A percentile compares a stretch with the other conserved stretches of the same genome.
Conservation (phyloP, 2,113 vertebrate genomes). For the Neopipo cinnamomea region DNA sequence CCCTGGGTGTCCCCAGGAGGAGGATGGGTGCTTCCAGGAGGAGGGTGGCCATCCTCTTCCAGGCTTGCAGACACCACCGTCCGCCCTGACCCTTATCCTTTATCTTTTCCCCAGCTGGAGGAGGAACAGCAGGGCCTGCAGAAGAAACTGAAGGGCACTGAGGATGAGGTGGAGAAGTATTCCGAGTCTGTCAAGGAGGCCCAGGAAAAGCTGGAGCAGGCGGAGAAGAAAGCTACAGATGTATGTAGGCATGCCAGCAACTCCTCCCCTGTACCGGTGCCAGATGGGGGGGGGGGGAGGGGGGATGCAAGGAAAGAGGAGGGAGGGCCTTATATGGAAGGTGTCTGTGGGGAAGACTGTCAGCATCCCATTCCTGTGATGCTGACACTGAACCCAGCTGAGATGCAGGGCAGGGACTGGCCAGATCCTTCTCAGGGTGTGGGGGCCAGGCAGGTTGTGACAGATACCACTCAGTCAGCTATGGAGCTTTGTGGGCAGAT, state of each 20-base stretch:
- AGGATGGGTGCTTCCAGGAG: too few species aligned
- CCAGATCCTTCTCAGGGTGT: background rate
- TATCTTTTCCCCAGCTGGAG: background rate
- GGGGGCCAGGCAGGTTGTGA: background rate
- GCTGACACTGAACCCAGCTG: background rate
- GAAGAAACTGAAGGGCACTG: background rate
- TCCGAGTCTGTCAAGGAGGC: background rate
- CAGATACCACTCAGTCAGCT: background rate
- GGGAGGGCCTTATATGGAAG: background rate
- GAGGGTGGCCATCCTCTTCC: background rate
- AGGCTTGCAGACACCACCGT: too few species aligned
- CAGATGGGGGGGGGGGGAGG: background rate
- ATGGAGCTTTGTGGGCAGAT: background rate
- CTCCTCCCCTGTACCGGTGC: background rate
- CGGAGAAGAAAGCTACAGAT: background rate
- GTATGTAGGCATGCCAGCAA: background rate
- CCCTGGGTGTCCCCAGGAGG: too few species aligned
- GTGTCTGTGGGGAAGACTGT: background rate
- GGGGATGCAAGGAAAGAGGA: background rate
- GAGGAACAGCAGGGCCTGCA: background rate
- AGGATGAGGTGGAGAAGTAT: background rate
- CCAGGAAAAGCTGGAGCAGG: background rate
- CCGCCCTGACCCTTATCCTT: background rate
- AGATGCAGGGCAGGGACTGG: background rate
- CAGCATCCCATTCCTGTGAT: background rate